Conservation (phyloP, 2,113 vertebrate genomes). For the Poeciliopsis occidentalis region DNA sequence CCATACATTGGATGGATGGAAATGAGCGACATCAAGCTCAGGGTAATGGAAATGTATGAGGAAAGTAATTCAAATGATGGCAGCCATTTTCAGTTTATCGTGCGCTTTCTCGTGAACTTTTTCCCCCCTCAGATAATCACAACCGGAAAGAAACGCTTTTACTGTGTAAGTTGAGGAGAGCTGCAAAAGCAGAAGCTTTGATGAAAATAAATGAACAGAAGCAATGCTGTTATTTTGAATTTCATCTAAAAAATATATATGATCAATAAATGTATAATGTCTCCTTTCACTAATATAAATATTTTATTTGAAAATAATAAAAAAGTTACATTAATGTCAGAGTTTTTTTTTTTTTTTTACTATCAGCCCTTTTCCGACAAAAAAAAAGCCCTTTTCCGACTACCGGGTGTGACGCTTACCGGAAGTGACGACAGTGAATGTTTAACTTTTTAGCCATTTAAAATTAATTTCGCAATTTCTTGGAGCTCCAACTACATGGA, state of each 20-base stretch:
- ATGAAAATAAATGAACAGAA: neutral
- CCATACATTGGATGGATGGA: too few relatives aligned
- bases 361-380: too few relatives aligned
- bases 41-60: too few relatives aligned
- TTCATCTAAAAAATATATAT: neutral
- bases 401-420: constrained; percentile 6
- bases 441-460: neutral
- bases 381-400: neutral
- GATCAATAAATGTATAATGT: neutral
- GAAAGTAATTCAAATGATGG: too few relatives aligned
- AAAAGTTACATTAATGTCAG: too few relatives aligned
- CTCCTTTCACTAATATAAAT: neutral
- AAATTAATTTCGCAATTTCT: neutral
- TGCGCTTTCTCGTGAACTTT: too few relatives aligned
- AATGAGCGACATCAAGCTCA: too few relatives aligned
- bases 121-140: neutral
- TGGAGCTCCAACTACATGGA: fast-evolving
- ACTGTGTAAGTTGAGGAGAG: neutral
- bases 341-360: too few relatives aligned
- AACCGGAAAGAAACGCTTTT: neutral
- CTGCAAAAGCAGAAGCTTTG: neutral
- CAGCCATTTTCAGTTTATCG: too few relatives aligned
- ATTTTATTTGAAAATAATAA: too few relatives aligned
- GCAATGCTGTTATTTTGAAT: too few relatives aligned
- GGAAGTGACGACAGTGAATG: constrained; percentile 29